A percentile compares a stretch with the other conserved stretches of the same genome.
Conservation (phyloP, 2,113 vertebrate species). For the Balaenoptera acutorostrata region DNA sequence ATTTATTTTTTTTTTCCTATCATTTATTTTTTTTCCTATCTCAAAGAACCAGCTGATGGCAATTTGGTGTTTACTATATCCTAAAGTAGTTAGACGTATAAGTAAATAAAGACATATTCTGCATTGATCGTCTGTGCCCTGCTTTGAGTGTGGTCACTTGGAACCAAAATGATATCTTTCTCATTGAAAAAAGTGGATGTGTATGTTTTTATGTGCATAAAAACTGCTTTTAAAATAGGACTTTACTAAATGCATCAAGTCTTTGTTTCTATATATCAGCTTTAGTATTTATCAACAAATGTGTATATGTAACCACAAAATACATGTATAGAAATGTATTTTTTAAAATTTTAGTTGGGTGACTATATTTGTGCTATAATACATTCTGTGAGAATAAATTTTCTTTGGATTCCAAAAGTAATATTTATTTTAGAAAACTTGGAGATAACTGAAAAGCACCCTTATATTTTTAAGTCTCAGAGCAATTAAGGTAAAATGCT, state of each 20-base stretch:
- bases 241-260: not conserved
- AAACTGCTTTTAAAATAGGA: not conserved
- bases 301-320: not conserved
- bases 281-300: not conserved
- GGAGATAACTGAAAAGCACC: not conserved
- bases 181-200: not conserved
- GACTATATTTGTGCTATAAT: not conserved
- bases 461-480: not conserved
- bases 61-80: not conserved
- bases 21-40: not conserved
- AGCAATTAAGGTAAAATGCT: not conserved
- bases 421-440: constrained; percentile 14
- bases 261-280: not conserved
- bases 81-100: not conserved
- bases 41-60: not conserved
- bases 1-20: not conserved
- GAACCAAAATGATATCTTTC: not conserved
- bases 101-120: not conserved
- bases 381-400: not conserved
- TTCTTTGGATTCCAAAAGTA: not conserved
- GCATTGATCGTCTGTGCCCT: not conserved
- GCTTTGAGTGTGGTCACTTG: not conserved
- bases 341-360: not conserved
- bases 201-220: not conserved
- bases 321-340: not conserved